Evolutionary conservation across 2,888 invertebrate species (phyloP).

Genomic region (Galerucella calmariensis): DNA sequence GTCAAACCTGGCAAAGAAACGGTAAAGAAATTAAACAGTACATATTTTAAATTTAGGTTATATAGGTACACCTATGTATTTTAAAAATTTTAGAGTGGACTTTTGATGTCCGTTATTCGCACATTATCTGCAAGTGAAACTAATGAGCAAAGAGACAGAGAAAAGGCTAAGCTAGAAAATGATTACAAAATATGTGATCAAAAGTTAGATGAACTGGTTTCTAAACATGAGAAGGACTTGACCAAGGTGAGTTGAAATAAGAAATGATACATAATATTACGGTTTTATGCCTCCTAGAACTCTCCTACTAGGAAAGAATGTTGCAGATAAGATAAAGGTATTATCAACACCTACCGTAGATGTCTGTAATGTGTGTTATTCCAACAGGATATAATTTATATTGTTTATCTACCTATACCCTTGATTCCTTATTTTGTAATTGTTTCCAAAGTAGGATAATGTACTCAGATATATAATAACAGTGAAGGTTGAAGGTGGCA

Average conservation of each 20-base stretch:
- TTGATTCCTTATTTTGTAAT: too few relatives aligned
- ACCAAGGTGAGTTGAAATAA: constrained; percentile 72
- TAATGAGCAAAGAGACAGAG: constrained; percentile 91
- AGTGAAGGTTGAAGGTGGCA: too few relatives aligned
- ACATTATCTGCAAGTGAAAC: constrained; percentile 94
- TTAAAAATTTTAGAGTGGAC: constrained; percentile 73
- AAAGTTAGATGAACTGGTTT: constrained; percentile 87
- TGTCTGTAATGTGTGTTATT: too few relatives aligned
- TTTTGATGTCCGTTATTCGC: constrained; percentile 94
- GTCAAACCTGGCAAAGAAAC: constrained; percentile 89
- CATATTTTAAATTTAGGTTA: constrained; percentile 33
- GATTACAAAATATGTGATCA: constrained; percentile 94
- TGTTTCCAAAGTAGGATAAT: too few relatives aligned
- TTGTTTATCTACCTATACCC: too few relatives aligned
- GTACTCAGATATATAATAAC: too few relatives aligned
- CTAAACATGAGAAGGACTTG: constrained; percentile 87
- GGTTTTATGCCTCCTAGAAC: too few relatives aligned
- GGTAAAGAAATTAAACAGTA: constrained; percentile 65
- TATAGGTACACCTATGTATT: constrained; percentile 26
- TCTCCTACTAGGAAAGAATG: too few relatives aligned
- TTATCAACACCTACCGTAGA: too few relatives aligned
- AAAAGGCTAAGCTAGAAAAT: constrained; percentile 92
- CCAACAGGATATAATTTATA: too few relatives aligned
- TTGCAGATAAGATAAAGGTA: too few relatives aligned
- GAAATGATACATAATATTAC: background rate